Base-by-base conservation (phyloP, 2,797 vertebrate species). In the Euphonia xanthogaster region DNA sequence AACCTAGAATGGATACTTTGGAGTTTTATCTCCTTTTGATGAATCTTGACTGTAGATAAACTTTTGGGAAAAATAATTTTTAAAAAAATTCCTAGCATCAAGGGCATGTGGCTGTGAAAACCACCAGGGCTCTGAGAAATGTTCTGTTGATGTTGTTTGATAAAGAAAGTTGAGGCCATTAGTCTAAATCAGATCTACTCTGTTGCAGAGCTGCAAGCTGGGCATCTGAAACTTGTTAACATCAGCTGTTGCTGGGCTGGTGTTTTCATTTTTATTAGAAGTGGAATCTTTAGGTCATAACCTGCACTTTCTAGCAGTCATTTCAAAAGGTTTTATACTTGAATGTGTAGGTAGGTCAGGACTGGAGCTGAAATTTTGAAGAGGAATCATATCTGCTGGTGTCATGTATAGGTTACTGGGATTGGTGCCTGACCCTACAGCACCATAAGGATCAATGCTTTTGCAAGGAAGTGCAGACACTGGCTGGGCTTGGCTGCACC, bases 191-290 rank as follows among this genome's bases (percentile, higher is more conserved):
- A 85, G 51, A 87, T 30, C 39, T 25, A 21, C 19, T 51, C 14
- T 19, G 22, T 73, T 79, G 31, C 18, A 57, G 48, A 50, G 9
- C 5, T 87, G 35, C 35, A 91, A 89, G 23, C 12, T 0, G 4
- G 53, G 37, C 84, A 92, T 82, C 86, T 92, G 93, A 93, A 93
- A 87, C 27, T 45, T 53, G 55, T 96, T 93, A 92, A 35, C 33
- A 71, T 78, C 91, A 94, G 77, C 55, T 82, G 58, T 58, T 79
- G 31, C 35, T 78, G 62, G 12, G 35, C 27, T 78, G 47, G 9
- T 74, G 37, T 50, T 92, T 95, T 67, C 51, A 23, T 55, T 91
- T 91, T 80, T 67, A n/a, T 61, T 77, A 40, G 45, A 57, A 80
- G 28, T 40, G 42, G 54, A 86, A 86, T 85, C 40, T 74, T 94